Evolutionary conservation across 2,888 invertebrate species (phyloP), one percentile per base, ranked within the genome.

Genomic region (Prosapia bicincta): DNA sequence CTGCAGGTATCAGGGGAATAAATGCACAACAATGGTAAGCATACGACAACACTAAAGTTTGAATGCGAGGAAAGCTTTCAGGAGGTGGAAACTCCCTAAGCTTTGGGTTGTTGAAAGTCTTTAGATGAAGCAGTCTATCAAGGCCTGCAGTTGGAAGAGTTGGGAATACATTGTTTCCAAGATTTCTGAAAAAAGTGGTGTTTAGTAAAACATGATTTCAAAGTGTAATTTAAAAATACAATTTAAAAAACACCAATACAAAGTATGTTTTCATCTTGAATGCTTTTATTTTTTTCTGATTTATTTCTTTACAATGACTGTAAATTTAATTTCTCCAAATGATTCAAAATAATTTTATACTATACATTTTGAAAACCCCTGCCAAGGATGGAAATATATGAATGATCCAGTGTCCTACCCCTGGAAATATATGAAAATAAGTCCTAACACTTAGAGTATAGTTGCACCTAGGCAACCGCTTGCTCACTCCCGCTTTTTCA

Each of bases 21-120:
- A 95, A 97, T 79, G 95, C 93, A 86, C 98, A 98, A 86, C 98
- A 98, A 85, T 98, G 98, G 86, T 98, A 98, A 80, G 98, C 97
- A 85, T 97, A 98, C 0, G 97, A 94, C 54, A 98, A 86, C 65
- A 94, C 91, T 26, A 89, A 83, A 1, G 84, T 84, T 78, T 87
- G 92, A 79, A 97, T 94, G 38, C 92, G 87, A 0, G 97, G 97
- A 85, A 98, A 96, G 73, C 91, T 88, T 79, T 93, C 93, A 0
- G 96, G 94, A 0, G 92, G 89, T 30, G 97, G 97, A 85, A 98
- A 97, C 82, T 94, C 94, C 66, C 92, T 88, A 79, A 98, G 88
- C 80, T 92, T 89, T 0, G 94, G 94, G 87, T 97, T 98, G 86
- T 96, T 96, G 87, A 95, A 96, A 30, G 95, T 95, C 86, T 97